Base-by-base conservation (phyloP, 1,140 invertebrate genomes). In the Drosophila nasuta region DNA sequence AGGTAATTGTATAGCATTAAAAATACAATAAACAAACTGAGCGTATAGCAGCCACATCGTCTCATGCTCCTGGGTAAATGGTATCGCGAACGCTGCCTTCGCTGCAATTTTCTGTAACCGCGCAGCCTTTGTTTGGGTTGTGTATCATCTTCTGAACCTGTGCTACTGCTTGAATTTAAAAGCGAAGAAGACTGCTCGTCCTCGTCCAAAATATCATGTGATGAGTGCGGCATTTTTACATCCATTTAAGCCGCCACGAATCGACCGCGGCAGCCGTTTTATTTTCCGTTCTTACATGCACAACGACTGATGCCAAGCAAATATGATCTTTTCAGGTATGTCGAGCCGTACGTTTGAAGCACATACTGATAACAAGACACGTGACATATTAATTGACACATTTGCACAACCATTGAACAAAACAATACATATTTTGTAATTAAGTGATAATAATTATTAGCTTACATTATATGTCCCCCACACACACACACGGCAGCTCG, bases 1-100 rank as follows among this genome's bases (percentile, higher is more conserved):
- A 86, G 72, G 83, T 79, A 82, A 41, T 70, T 71, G 33, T 79
- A 66, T 5, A 82, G 25, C n/a, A 86, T 35, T 8, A 82, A 5
- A 6, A 68, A 48, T 1, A 68, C 11, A 15, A 74, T 3, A 15
- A 56, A 62, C 11, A 25, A 49, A 13, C 28, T 71, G 3, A 88
- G 11, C 2, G 49, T 63, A 38, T 48, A 82, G 5, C 45, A 77
- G 20, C 70, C 70, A 0, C 64, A 20, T 10, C 79, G 77, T 46
- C 73, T 30, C 7, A 82, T 25, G 25, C 41, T 82, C 30, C 82
- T 59, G 0, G 79, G 83, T 28, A 76, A 38, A 25, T 49, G 80
- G 33, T 54, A 41, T 5, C 82, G 75, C 10, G 30, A 1, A 28
- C 76, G 59, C 1, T 65, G 65, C 1, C 62, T 25, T 10, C 83